Evolutionary conservation across 2,888 invertebrate genomes (phyloP), one percentile per base, ranked within the genome.

Genomic region (Homarus gammarus): DNA sequence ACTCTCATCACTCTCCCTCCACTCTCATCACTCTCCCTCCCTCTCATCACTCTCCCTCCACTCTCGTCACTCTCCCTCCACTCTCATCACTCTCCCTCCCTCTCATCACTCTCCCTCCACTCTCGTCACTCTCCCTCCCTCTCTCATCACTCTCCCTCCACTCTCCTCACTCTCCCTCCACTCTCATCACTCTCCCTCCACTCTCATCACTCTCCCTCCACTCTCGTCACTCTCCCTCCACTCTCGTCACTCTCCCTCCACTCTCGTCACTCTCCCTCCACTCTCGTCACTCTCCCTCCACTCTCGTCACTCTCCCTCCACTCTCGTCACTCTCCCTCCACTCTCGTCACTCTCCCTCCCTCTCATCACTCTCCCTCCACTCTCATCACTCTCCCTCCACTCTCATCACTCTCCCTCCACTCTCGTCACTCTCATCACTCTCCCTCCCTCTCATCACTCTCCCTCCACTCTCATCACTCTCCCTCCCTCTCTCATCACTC

Each of bases 401-500:
- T n/a, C n/a, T 38, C 38, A 22, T 33, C 33, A 33, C 33, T 33
- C 33, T 33, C 27, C 38, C 33, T 33, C 72, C 38, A n/a, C n/a
- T n/a, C n/a, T n/a, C n/a, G n/a, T n/a, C 33, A 72, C 72, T 31
- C 72, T 72, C 72, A 72, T 36, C 8, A 3, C n/a, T n/a, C n/a
- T n/a, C n/a, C n/a, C n/a, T n/a, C n/a, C n/a, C 12, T 44, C 44
- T 5, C 44, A 44, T 44, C 12, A 44, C 73, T 73, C 36, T 38
- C 38, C 38, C 73, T 73, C 44, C 22, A n/a, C 27, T 40, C 75
- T 75, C 49, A n/a, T 49, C 49, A 22, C 75, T 75, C 51, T 56
- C 22, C 22, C 56, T 56, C 56, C 22, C 56, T 44, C 15, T 44
- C 44, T 44, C 10, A 44, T 44, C 31, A 15, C 75, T 44, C 75